A percentile compares a stretch with the other conserved stretches of the same genome.
Evolutionary conservation across 2,113 vertebrate species (phyloP).

Genomic region (Toxotes chatareus): DNA sequence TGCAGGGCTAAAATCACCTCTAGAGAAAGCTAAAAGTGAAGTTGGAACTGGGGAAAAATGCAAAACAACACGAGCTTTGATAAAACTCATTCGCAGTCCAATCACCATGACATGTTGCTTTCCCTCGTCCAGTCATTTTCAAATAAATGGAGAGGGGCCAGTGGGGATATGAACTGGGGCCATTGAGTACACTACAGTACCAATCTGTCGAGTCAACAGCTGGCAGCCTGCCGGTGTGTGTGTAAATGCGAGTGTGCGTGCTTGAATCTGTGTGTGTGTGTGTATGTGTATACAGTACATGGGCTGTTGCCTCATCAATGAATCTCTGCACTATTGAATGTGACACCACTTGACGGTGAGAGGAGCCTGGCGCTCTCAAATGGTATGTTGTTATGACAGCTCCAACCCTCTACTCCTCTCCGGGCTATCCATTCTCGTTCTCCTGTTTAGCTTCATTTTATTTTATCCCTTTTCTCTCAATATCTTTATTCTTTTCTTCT

Average conservation of each 20-base stretch:
- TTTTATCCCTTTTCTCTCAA: slow-evolving; percentile 10
- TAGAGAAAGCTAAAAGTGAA: slow-evolving; percentile 9
- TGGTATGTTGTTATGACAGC: slow-evolving; percentile 79
- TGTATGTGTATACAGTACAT: slow-evolving; percentile 69
- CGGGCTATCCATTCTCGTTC: slow-evolving; percentile 42
- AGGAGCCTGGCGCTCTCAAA: slow-evolving; percentile 67
- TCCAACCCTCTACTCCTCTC: slow-evolving; percentile 52
- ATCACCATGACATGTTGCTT: slow-evolving; percentile 69
- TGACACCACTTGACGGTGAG: slow-evolving; percentile 77
- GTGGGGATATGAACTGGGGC: slow-evolving; percentile 72
- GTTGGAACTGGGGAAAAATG: slow-evolving; percentile 10
- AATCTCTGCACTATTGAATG: slow-evolving; percentile 72
- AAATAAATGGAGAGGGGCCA: slow-evolving; percentile 70
- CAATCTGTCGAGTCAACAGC: slow-evolving; percentile 82
- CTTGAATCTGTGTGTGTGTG: slow-evolving; percentile 28
- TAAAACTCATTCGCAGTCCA: slow-evolving; percentile 57
- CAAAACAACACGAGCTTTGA: slow-evolving; percentile 68
- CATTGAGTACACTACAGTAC: slow-evolving; percentile 78
- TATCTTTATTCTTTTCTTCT: slow-evolving; percentile 23
- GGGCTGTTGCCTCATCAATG: slow-evolving; percentile 72
- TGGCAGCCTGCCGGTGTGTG: slow-evolving; percentile 71
- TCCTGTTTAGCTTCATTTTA: slow-evolving; percentile 31
- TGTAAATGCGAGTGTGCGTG: slow-evolving; percentile 33
- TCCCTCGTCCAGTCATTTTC: slow-evolving; percentile 68
- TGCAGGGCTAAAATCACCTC: slow-evolving; percentile 10